These are phyloP conservation scores for Scrobipalpa costella DNA, from an alignment of 2,888 invertebrate species.

Conservation along the genomic window DNA sequence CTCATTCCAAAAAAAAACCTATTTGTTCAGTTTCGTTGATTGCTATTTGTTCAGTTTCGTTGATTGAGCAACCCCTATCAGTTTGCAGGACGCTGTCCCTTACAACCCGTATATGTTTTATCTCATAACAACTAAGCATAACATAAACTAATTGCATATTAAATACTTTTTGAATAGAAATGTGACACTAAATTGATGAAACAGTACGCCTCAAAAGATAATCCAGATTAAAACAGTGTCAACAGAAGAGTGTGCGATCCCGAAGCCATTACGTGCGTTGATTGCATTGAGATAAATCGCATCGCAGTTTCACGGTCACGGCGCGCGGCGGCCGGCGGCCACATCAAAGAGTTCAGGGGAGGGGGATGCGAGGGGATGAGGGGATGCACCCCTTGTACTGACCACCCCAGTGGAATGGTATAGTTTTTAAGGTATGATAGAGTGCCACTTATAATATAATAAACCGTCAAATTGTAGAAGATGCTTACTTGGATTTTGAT, in stretches of 20 bases:
- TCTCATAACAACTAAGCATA: too few species aligned
- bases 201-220: slow-evolving; percentile 12
- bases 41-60: too few species aligned
- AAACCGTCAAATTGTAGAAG: too few species aligned
- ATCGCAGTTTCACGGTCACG: slow-evolving; percentile 74
- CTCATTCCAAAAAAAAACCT: too few species aligned
- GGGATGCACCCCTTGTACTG: slow-evolving; percentile 42
- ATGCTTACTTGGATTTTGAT: too few species aligned
- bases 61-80: too few species aligned
- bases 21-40: too few species aligned
- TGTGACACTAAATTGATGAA: background rate
- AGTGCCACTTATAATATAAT: slow-evolving; percentile 35
- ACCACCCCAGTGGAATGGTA: slow-evolving; percentile 43
- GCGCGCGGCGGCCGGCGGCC: slow-evolving; percentile 68
- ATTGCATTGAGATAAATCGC: slow-evolving; percentile 58
- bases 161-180: too few species aligned
- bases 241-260: slow-evolving; percentile 49
- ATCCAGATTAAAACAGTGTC: slow-evolving; percentile 32
- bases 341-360: slow-evolving; percentile 73
- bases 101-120: too few species aligned
- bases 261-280: slow-evolving; percentile 41
- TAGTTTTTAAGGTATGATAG: slow-evolving; percentile 33
- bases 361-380: slow-evolving; percentile 36
- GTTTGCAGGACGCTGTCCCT: too few species aligned
- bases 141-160: too few species aligned